Percentiles rank a stretch among this genome's conserved stretches.
These are phyloP conservation scores for Parus major DNA, from an alignment of 2,113 vertebrate species.

Conservation along the genomic window DNA sequence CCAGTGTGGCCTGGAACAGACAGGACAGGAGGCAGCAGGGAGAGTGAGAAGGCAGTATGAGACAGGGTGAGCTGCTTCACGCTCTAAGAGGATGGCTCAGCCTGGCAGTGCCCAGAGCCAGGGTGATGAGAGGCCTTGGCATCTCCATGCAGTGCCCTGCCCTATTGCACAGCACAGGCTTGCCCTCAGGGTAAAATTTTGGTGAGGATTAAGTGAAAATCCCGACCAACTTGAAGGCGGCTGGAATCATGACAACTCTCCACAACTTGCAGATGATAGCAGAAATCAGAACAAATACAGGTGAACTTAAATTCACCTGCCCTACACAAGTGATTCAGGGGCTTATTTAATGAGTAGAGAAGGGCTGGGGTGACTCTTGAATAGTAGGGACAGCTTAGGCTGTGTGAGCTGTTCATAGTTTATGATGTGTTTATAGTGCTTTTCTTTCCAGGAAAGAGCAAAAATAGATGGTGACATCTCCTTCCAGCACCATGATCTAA, in stretches of 20 bases:
- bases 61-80: not conserved
- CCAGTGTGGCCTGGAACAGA: not conserved
- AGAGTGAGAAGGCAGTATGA: not conserved
- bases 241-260: not conserved
- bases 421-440: not conserved
- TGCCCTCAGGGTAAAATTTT: not conserved
- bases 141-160: not conserved
- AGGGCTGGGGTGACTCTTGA: fast-evolving
- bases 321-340: not conserved
- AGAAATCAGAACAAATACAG: not conserved
- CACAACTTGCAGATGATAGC: not conserved
- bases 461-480: not conserved
- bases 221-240: not conserved
- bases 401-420: not conserved
- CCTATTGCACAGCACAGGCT: not conserved
- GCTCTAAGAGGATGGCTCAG: not conserved
- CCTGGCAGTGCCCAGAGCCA: not conserved
- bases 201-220: not conserved
- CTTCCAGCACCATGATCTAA: not conserved
- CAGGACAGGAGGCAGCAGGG: not conserved
- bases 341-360: not conserved
- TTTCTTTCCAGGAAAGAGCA: not conserved
- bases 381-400: not conserved
- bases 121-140: not conserved
- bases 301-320: not conserved